Evolutionary conservation across 2,113 vertebrate genomes (phyloP), one percentile per base, ranked within the genome.

Genomic region (Dasyprocta punctata): DNA sequence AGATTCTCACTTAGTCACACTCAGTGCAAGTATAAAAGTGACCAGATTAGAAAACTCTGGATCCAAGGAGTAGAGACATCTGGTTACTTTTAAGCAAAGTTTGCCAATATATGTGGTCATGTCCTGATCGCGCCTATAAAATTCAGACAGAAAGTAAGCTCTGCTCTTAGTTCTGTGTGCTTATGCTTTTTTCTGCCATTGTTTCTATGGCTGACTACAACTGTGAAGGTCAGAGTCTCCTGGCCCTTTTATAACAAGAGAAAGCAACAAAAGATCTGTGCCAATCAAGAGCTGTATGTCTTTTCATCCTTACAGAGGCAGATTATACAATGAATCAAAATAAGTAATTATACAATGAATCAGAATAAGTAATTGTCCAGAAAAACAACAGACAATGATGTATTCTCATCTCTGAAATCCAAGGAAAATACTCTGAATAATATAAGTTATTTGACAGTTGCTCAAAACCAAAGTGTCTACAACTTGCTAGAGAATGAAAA

Each of bases 91-190:
- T 24, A 78, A 24, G 44, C 16, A 69, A 87, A n/a, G 10, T 86
- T 81, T 41, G 38, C n/a, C 8, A 4, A 86, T 71, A n/a, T 38
- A 82, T 58, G 69, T 90, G 69, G 58, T 85, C 81, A 88, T 38
- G 17, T 24, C 67, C 67, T 58, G 49, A 71, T 65, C 38, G 90
- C 85, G 10, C 82, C 44, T 61, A 44, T 22, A 96, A 81, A 89
- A 65, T 26, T 63, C 73, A 93, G 71, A 44, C 69, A 73, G 54
- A 89, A 96, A 89, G 78, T 78, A 52, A 94, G 95, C 89, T 80
- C 89, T 83, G 30, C 33, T 95, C 85, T 75, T 82, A 38, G 86
- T 41, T 86, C 17, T 54, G 52, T 1, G 4, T 58, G 52, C 47
- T 38, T 19, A 30, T 30, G 71, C 10, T 85, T 92, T 94, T 65